A percentile compares a stretch with the other conserved stretches of the same genome.
phyloP scores from a whole-genome alignment of 2,888 invertebrate species.

The Yponomeuta evonymella region DNA sequence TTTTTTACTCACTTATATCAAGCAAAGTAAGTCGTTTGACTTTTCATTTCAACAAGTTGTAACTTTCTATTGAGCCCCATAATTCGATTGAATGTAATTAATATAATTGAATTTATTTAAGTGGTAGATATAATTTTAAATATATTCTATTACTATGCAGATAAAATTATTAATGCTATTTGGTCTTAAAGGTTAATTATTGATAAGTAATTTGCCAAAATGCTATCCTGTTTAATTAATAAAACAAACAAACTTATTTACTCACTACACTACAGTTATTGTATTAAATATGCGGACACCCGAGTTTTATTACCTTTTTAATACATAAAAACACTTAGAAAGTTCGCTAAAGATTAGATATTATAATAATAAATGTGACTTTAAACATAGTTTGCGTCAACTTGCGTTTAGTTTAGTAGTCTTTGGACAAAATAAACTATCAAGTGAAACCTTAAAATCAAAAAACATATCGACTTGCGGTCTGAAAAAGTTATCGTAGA shows the following conservation, averaged over 20 bases:
- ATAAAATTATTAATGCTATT: conserved; percentile 22
- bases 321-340: conserved; percentile 25
- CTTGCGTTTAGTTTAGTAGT: conserved; percentile 10
- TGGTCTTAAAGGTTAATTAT: conserved; percentile 9
- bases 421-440: conserved; percentile 42
- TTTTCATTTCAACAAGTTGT: neutral
- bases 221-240: conserved; percentile 1
- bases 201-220: conserved; percentile 8
- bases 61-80: conserved; percentile 34
- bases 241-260: neutral
- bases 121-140: conserved; percentile 55
- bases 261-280: neutral
- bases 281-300: neutral
- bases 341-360: conserved; percentile 38
- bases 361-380: conserved; percentile 72
- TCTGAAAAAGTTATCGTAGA: conserved; percentile 42
- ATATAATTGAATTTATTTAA: conserved; percentile 59
- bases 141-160: conserved; percentile 35
- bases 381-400: conserved; percentile 40
- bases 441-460: conserved; percentile 44
- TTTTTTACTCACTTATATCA: too few species aligned
- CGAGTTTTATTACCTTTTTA: neutral
- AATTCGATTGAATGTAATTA: conserved; percentile 60
- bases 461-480: conserved; percentile 69
- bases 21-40: neutral